A percentile compares a stretch with the other conserved stretches of the same genome.
Evolutionary conservation across 2,797 vertebrate species (phyloP).

Genomic region (Eupleurogrammus muticus): DNA sequence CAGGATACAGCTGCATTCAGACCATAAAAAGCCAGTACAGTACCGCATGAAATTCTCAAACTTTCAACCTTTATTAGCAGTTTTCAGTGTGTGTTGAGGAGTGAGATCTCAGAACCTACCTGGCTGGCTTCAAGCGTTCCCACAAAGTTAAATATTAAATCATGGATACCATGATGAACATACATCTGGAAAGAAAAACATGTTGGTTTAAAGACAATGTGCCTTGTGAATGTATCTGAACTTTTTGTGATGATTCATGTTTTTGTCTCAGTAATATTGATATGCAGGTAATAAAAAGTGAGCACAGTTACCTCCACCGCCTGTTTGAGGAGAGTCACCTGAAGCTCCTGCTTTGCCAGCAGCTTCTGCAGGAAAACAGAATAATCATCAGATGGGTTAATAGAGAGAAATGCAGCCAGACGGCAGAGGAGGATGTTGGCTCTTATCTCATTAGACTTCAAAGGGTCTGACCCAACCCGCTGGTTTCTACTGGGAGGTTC

Average conservation of each 20-base stretch:
- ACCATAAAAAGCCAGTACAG: no score
- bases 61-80: no score
- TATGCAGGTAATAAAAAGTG: no score
- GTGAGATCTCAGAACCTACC: slow-evolving; percentile 77
- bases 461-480: neutral
- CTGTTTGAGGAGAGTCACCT: slow-evolving; percentile 96
- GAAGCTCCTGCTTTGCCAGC: slow-evolving; percentile 93
- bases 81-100: neutral
- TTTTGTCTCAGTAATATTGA: no score
- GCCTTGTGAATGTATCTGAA: no score
- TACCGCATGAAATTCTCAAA: no score
- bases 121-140: slow-evolving; percentile 94
- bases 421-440: neutral
- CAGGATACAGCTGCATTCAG: no score
- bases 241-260: no score
- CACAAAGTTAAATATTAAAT: slow-evolving; percentile 94
- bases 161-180: slow-evolving; percentile 93
- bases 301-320: slow-evolving; percentile 90
- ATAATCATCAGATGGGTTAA: slow-evolving; percentile 10
- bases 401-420: slow-evolving; percentile 6
- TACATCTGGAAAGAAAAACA: slow-evolving; percentile 87
- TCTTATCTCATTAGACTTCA: slow-evolving; percentile 1
- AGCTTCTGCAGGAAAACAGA: slow-evolving; percentile 84
- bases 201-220: no score
- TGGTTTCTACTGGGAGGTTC: neutral